Evolutionary conservation across 2,113 vertebrate species (phyloP), one percentile per base, ranked within the genome.

Genomic region (Pithys albifrons): DNA sequence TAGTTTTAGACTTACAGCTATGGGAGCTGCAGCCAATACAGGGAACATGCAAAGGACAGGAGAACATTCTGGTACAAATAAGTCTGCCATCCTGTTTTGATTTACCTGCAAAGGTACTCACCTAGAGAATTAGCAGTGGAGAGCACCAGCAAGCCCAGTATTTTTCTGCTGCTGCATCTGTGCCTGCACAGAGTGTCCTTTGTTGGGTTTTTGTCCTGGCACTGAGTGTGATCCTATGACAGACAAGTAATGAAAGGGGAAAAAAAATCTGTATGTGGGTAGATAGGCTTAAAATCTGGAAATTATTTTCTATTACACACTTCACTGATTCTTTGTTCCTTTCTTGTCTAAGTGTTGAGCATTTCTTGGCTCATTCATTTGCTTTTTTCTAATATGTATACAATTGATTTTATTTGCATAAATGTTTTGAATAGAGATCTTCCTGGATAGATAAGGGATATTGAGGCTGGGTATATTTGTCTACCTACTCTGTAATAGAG

Each of bases 1-100:
- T n/a, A n/a, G n/a, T n/a, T n/a, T n/a, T n/a, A n/a, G n/a, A n/a
- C n/a, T n/a, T n/a, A 18, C 13, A 37, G 49, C 20, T 45, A 16
- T 20, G 37, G 57, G 46, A 84, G 35, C 19, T 10, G 28, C 29
- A 65, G 49, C 49, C 35, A 57, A 5, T 33, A 7, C 15, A 12
- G 45, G 39, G 37, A 31, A 6, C 2, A 1, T 6, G 14, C 23
- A 43, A 5, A 2, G 7, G 14, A 18, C 2, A 9, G 59, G 10
- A 69, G 29, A n/a, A 4, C 22, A 5, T 5, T 4, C 9, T 54
- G 46, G 13, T 43, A 5, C 16, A 24, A 31, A 8, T 5, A 19
- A 22, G 7, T 8, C 29, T 51, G 23, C 46, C 55, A 1, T 14
- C 23, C 33, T 19, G 12, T 37, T 81, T 29, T 46, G 8, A 1